These are phyloP conservation scores for Phrynosoma platyrhinos DNA, from an alignment of 2,113 vertebrate genomes.

Conservation along the genomic window DNA sequence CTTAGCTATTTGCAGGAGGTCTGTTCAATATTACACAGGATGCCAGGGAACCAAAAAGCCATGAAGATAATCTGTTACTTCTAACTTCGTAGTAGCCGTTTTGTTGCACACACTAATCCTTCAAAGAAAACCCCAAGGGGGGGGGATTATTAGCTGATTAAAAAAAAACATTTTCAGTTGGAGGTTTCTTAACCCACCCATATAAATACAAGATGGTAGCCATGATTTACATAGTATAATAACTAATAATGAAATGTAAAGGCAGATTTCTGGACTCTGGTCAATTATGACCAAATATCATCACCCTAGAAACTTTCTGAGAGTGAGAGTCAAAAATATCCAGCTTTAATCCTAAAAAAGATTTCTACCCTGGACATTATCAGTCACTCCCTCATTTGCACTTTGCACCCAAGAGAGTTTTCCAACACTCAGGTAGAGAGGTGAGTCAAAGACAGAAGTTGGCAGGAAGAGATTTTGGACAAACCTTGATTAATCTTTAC, in stretches of 20 bases:
- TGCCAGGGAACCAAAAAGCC: neutral
- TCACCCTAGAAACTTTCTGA: neutral
- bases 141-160: neutral
- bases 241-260: too few species aligned
- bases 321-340: neutral
- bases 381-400: neutral
- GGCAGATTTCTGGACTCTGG: neutral
- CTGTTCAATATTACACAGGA: neutral
- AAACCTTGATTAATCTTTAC: neutral
- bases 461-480: neutral
- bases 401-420: neutral
- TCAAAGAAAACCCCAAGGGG: neutral
- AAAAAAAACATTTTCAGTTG: neutral
- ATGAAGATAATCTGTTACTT: neutral
- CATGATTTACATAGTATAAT: neutral
- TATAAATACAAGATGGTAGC: neutral
- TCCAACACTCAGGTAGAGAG: neutral
- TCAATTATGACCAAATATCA: neutral
- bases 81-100: neutral
- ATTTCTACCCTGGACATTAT: neutral
- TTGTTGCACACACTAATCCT: neutral
- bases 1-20: neutral
- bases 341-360: neutral
- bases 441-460: constrained; percentile 16
- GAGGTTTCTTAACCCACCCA: neutral